phyloP scores from a whole-genome alignment of 2,113 vertebrate genomes.

The Hiodon tergisus region DNA sequence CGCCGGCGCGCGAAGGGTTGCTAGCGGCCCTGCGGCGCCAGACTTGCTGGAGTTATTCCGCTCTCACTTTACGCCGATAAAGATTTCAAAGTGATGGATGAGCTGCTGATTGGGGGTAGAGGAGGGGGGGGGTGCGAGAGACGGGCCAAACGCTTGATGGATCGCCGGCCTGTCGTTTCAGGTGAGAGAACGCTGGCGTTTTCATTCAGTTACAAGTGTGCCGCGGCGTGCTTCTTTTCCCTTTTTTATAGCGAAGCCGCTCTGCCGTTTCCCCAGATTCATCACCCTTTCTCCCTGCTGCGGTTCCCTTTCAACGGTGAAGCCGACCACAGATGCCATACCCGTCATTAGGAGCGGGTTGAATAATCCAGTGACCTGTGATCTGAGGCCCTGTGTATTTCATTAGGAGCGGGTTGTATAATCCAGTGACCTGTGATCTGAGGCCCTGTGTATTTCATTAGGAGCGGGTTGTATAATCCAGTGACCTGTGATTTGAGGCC shows the following conservation, averaged over 20 bases:
- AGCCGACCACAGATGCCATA: no score
- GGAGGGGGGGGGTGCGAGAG: not conserved
- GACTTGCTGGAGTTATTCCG: not conserved
- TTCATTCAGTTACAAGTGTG: conserved; percentile 22
- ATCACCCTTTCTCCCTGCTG: conserved; percentile 19
- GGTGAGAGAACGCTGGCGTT: not conserved
- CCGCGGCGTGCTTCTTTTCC: conserved; percentile 24
- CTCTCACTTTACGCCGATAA: not conserved
- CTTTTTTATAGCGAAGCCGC: conserved; percentile 17
- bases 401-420: no score
- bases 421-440: no score
- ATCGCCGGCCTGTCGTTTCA: not conserved
- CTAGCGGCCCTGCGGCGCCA: not conserved
- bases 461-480: no score
- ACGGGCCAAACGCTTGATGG: not conserved
- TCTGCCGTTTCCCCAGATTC: conserved; percentile 31
- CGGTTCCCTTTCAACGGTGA: not conserved
- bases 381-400: no score
- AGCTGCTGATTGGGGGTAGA: not conserved
- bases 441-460: no score
- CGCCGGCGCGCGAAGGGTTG: not conserved
- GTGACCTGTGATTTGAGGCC: no score
- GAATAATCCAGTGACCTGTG: no score
- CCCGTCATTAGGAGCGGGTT: no score
- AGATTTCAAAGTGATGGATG: not conserved